Evolutionary conservation across 1,140 invertebrate genomes (phyloP).

Genomic region (Limonius californicus): DNA sequence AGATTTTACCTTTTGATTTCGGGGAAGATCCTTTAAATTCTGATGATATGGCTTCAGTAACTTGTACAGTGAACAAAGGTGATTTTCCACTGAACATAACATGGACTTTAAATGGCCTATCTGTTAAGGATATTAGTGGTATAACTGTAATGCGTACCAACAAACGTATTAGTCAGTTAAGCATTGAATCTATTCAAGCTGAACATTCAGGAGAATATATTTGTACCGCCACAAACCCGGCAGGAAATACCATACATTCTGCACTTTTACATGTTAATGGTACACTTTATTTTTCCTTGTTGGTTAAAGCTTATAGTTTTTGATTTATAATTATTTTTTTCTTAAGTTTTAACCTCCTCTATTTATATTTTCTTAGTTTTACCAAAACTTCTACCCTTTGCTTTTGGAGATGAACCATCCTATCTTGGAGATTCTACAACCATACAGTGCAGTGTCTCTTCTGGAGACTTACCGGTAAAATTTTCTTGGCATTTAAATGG

Average conservation of each 20-base stretch:
- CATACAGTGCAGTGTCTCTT: slow-evolving; percentile 35
- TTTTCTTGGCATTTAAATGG: slow-evolving; percentile 50
- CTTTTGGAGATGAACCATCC: slow-evolving; percentile 57
- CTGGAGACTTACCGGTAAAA: slow-evolving; percentile 38
- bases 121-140: slow-evolving; percentile 42
- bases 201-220: slow-evolving; percentile 66
- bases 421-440: slow-evolving; percentile 45
- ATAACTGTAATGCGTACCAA: slow-evolving; percentile 45
- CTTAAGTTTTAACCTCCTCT: no score
- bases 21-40: slow-evolving; percentile 56
- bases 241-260: slow-evolving; percentile 57
- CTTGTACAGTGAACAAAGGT: slow-evolving; percentile 66
- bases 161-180: slow-evolving; percentile 46
- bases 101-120: slow-evolving; percentile 56
- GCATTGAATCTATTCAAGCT: slow-evolving; percentile 55
- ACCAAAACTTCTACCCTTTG: slow-evolving; percentile 65
- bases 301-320: no score
- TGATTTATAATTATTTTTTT: no score
- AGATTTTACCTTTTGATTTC: slow-evolving; percentile 53
- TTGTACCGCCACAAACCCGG: slow-evolving; percentile 61
- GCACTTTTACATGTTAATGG: slow-evolving; percentile 58
- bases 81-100: slow-evolving; percentile 63
- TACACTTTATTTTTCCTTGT: slow-evolving; percentile 28
- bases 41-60: slow-evolving; percentile 65
- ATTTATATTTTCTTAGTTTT: slow-evolving; percentile 28